Evolutionary conservation across 1,140 invertebrate genomes (phyloP).

Genomic region (Coenobita brevimanus): DNA sequence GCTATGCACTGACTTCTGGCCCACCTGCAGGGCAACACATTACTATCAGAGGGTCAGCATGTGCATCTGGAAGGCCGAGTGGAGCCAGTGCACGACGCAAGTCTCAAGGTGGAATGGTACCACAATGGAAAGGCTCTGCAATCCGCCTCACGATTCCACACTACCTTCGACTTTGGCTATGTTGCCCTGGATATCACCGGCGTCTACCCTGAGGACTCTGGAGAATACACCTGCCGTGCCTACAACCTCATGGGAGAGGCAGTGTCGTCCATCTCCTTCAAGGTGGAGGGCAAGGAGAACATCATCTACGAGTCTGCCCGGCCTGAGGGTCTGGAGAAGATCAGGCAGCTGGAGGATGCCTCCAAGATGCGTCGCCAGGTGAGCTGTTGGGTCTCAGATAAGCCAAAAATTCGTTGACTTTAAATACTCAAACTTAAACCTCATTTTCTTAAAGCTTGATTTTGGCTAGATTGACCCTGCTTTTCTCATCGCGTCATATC

Average conservation of each 20-base stretch:
- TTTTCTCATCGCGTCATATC: no score
- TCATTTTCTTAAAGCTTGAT: no score
- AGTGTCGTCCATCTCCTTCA: conserved; percentile 62
- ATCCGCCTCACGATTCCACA: conserved; percentile 91
- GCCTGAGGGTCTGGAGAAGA: conserved; percentile 96
- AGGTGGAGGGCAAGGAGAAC: conserved; percentile 83
- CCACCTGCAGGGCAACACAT: conserved; percentile 82
- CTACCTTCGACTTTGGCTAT: conserved; percentile 96
- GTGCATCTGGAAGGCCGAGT: conserved; percentile 94
- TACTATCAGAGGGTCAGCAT: conserved; percentile 88
- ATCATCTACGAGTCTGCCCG: conserved; percentile 96
- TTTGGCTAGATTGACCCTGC: no score
- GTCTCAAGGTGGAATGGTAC: conserved; percentile 91
- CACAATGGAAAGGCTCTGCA: conserved; percentile 91
- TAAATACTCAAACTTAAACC: no score
- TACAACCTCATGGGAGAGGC: conserved; percentile 90
- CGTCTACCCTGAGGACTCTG: conserved; percentile 93
- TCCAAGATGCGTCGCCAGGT: conserved; percentile 48
- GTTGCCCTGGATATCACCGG: conserved; percentile 93
- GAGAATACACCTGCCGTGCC: conserved; percentile 92
- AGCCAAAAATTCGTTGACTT: no score
- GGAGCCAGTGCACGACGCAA: conserved; percentile 92
- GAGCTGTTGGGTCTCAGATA: no score
- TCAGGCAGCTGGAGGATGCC: conserved; percentile 87
- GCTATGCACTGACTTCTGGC: no score